Evolutionary conservation across 2,113 vertebrate species (phyloP).

Genomic region (Rhinopomastus cyanomelas): DNA sequence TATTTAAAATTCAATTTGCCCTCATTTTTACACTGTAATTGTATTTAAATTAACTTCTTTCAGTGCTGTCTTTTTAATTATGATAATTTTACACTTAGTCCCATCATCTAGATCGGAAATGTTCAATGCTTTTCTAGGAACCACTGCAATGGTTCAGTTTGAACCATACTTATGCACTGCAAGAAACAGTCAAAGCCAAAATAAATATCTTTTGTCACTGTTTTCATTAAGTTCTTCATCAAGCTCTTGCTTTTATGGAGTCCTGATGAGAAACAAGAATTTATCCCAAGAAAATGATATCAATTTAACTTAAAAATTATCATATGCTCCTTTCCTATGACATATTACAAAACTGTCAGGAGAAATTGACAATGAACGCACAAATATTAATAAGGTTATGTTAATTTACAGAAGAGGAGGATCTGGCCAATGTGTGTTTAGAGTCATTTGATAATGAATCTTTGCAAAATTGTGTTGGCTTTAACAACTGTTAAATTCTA

Average conservation of each 20-base stretch:
- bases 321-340: not conserved
- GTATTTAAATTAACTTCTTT: constrained; percentile 32
- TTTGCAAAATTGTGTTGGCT: not conserved
- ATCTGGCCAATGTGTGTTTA: not conserved
- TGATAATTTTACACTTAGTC: constrained; percentile 34
- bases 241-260: constrained; percentile 13
- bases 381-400: not conserved
- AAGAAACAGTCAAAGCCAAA: constrained; percentile 34
- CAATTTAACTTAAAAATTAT: constrained; percentile 1
- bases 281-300: not conserved
- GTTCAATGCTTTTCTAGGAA: not conserved
- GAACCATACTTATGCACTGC: not conserved
- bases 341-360: not conserved
- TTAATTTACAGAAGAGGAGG: not conserved
- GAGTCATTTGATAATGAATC: constrained; percentile 1
- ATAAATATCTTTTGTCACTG: constrained; percentile 13
- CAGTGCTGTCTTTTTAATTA: constrained; percentile 35
- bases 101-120: not conserved
- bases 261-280: not conserved
- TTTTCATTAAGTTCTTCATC: constrained; percentile 17
- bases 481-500: constrained; percentile 14
- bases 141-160: not conserved
- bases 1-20: constrained; percentile 42
- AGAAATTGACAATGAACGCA: fast-evolving
- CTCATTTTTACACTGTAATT: constrained; percentile 25